Base-by-base conservation (phyloP, 2,888 invertebrate genomes). In the Microctonus aethiopoides region DNA sequence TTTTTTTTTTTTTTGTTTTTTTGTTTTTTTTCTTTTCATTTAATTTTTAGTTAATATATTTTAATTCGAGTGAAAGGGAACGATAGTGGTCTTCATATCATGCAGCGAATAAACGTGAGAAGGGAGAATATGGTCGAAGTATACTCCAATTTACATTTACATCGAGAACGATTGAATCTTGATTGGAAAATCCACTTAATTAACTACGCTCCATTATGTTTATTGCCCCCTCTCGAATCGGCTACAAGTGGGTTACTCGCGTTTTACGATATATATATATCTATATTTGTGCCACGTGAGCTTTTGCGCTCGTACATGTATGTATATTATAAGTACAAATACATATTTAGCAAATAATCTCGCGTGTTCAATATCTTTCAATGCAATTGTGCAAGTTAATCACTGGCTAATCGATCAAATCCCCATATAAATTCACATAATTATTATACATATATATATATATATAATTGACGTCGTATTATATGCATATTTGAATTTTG, bases 121-220 rank as follows among this genome's bases (percentile, higher is more conserved):
- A 16, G 46, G 16, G 46, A 46, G 16, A 46, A 20, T 16, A 46
- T 57, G 13, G 16, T 20, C 13, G 56, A 51, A 41, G 34, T 26
- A 54, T 32, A 20, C 56, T 77, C 76, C 77, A 61, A 83, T 83
- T 83, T 81, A 82, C 83, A 83, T 83, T 83, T 81, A 83, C 83
- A 83, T 76, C 80, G 80, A 78, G 81, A 81, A 78, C 80, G 82
- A 83, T 83, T 83, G 84, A 83, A 83, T 83, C 84, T 81, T 80
- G 83, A 83, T 83, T 83, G 81, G 76, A 81, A 83, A 83, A 83
- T 83, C 77, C 77, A 78, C 80, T 83, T 81, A 83, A 83, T 83
- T 80, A 83, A 83, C 82, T 76, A 77, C 74, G 74, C 76, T 74
- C 77, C 75, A 79, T 83, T 80, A 80, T 79, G 79, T 81, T 83